Evolutionary conservation across 2,113 vertebrate genomes (phyloP).

Genomic region (Calidris pygmaea): DNA sequence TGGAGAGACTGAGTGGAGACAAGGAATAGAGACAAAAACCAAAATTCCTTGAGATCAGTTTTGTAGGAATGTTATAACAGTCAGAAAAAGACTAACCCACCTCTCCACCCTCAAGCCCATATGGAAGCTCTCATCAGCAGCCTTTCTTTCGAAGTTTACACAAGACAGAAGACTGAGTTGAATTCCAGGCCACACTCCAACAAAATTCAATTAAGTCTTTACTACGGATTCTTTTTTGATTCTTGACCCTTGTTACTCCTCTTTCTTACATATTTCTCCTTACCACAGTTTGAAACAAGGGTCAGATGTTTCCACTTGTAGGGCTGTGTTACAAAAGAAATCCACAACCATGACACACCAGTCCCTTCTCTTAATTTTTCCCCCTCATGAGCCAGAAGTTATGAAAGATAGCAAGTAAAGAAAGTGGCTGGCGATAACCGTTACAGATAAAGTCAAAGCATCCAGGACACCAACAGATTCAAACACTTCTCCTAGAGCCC

Average conservation of each 20-base stretch:
- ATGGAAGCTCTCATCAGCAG: neutral
- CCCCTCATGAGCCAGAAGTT: neutral
- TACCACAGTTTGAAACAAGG: neutral
- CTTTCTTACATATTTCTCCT: neutral
- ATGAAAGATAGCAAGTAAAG: neutral
- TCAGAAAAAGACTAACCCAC: neutral
- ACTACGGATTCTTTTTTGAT: neutral
- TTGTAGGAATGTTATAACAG: neutral
- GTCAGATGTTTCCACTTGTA: neutral
- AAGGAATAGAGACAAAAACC: neutral
- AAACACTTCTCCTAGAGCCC: neutral
- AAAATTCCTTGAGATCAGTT: neutral
- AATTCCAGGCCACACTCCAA: neutral
- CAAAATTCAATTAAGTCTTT: neutral
- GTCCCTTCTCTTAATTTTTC: neutral
- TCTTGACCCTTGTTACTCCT: neutral
- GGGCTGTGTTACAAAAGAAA: neutral
- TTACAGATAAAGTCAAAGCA: neutral
- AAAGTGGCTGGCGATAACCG: neutral
- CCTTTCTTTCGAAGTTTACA: neutral
- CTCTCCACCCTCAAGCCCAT: neutral
- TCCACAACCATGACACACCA: neutral
- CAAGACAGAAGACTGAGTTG: neutral
- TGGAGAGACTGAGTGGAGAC: neutral
- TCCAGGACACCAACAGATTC: neutral